Base-by-base conservation (phyloP, 2,797 vertebrate genomes). In the Arremon brunneinucha region DNA sequence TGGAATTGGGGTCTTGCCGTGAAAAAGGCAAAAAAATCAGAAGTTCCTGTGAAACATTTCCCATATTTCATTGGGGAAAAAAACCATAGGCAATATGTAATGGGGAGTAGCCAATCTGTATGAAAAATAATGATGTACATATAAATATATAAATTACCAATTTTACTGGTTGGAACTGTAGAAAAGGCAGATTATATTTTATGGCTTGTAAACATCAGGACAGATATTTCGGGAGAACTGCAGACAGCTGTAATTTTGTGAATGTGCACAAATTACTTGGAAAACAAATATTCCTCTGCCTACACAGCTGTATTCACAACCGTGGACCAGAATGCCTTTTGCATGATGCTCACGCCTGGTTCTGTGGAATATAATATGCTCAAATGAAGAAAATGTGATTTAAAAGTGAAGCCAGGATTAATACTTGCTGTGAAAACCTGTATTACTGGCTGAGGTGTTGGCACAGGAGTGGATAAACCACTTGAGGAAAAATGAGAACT, bases 191-290 rank as follows among this genome's bases (percentile, higher is more conserved):
- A 96, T 97, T 97, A 95, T 95, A 77, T 97, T 97, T 97, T 98
- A 97, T 95, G 92, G 90, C 95, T 97, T 97, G 95, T 84, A 96
- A 98, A 96, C 93, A 98, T 96, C 92, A 96, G 96, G 97, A 89
- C 96, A 97, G 95, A 97, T 95, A 97, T 97, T 97, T 96, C 88
- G 83, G 94, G 97, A 96, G 97, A 97, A 96, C 96, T 96, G 94
- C 95, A 96, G 96, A 97, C 95, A 97, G 95, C 95, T 93, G 93
- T 97, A 96, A 97, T 98, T 97, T 96, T 96, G 94, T 93, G 95
- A 98, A 96, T 96, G 84, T 97, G 96, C 95, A 97, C 94, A 97
- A 96, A 97, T 97, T 95, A 98, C 97, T 97, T 96, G 96, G 95
- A 96, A 97, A 97, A 97, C 95, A 97, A 97, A 96, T 97, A 97